Evolutionary conservation across 2,113 vertebrate genomes (phyloP).

Genomic region (Syngnathoides biaculeatus): DNA sequence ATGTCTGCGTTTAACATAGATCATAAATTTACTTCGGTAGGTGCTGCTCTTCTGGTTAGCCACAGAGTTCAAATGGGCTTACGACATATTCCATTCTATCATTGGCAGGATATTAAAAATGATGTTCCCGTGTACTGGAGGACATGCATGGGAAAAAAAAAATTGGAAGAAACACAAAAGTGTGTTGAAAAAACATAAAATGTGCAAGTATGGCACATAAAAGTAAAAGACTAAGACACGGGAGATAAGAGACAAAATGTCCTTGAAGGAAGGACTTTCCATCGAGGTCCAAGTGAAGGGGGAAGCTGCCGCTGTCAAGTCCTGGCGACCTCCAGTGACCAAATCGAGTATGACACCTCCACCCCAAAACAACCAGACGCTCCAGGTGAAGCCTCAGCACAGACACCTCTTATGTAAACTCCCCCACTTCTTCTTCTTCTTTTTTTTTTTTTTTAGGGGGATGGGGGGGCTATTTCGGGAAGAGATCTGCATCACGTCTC

Average conservation of each 20-base stretch:
- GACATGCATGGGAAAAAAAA: too few relatives aligned
- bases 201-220: not conserved
- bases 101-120: too few relatives aligned
- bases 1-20: too few relatives aligned
- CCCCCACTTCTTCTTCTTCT: slow-evolving; percentile 18
- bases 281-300: slow-evolving; percentile 38
- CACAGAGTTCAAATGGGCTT: too few relatives aligned
- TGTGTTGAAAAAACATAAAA: not conserved
- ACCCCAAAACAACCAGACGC: slow-evolving; percentile 42
- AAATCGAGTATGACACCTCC: slow-evolving; percentile 18
- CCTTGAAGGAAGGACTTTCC: slow-evolving; percentile 57
- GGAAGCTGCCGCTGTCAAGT: slow-evolving; percentile 14
- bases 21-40: too few relatives aligned
- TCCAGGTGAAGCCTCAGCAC: slow-evolving; percentile 68
- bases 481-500: slow-evolving; percentile 60
- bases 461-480: slow-evolving; percentile 52
- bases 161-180: not conserved
- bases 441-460: too few relatives aligned
- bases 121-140: too few relatives aligned
- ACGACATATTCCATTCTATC: too few relatives aligned
- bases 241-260: slow-evolving; percentile 27
- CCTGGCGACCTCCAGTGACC: slow-evolving; percentile 65
- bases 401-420: slow-evolving; percentile 70
- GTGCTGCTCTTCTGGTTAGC: too few relatives aligned
- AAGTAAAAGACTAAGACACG: slow-evolving; percentile 1